Base-by-base conservation (phyloP, 2,888 invertebrate species). In the Drosophila stalkeri region DNA sequence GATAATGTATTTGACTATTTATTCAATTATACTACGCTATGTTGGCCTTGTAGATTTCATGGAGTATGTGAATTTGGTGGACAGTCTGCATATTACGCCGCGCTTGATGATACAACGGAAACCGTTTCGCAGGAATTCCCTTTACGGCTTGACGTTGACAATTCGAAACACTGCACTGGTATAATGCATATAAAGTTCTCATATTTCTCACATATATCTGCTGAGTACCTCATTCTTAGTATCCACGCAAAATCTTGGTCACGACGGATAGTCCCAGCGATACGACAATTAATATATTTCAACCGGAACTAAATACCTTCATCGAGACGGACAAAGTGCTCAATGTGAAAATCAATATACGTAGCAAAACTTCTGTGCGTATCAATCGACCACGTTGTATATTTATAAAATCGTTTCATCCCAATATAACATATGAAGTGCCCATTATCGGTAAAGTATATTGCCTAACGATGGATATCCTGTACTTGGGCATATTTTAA, bases 391-490 rank as follows among this genome's bases (percentile, higher is more conserved):
- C 81, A 4, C 90, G 91, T 7, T 77, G 85, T 61, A 70, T 91
- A 33, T 83, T 69, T 12, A 71, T 91, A 12, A 75, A 85, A 31
- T 79, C 82, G 5, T 83, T 80, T 49, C 91, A 91, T 75, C 91
- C 91, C 3, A 91, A 88, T 55, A 86, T 91, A 14, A 85, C 72
- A 12, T 88, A 90, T 27, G 75, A 91, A 73, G 81, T 91, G 49
- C 91, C 91, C n/a, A 91, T 91, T 12, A 80, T 91, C 41, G 83
- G 90, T 90, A 75, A 55, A 37, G 49, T 31, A 31, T 51, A 6
- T 18, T 8, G 9, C 27, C 27, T 20, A 1, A 20, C 12, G 12
- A 8, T 23, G 1, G 31, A 49, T 47, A 46, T 14, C 3, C 23
- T 27, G 14, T 39, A 16, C 23, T 16, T 23, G 39, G 2, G 39